A percentile compares a stretch with the other conserved stretches of the same genome.
phyloP scores from a whole-genome alignment of 2,113 vertebrate genomes.

The Atlantisia rogersi region DNA sequence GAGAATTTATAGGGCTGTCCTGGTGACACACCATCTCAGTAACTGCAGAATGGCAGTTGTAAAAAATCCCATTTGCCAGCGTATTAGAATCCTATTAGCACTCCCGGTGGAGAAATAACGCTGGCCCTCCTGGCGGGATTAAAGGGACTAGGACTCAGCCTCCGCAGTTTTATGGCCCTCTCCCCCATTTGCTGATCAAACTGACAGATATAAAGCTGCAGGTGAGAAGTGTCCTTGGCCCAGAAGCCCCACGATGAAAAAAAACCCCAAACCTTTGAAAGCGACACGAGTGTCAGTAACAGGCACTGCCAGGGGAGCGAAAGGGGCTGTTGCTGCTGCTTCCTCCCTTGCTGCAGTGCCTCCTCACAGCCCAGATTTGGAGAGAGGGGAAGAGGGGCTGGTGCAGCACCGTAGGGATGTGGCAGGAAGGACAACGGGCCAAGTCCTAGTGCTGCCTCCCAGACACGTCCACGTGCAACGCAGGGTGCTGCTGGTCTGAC shows the following conservation, averaged over 20 bases:
- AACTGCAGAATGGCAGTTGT: conserved; percentile 79
- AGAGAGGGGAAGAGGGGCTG: too few relatives aligned
- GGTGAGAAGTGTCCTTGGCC: conserved; percentile 75
- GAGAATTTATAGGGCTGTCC: conserved; percentile 76
- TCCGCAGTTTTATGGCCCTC: conserved; percentile 68
- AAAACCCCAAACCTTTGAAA: not conserved
- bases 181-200: conserved; percentile 66
- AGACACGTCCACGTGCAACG: accelerated
- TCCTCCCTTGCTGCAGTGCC: not conserved
- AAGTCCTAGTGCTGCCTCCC: too few relatives aligned
- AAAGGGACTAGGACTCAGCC: conserved; percentile 64
- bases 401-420: not conserved
- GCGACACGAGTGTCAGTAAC: not conserved
- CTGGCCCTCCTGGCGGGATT: conserved; percentile 73
- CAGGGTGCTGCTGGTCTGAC: accelerated
- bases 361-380: not conserved
- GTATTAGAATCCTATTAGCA: conserved; percentile 83
- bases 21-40: conserved; percentile 64
- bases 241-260: conserved; percentile 50
- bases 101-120: conserved; percentile 76
- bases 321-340: not conserved
- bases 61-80: conserved; percentile 84
- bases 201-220: conserved; percentile 74
- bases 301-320: not conserved
- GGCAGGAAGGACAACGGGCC: not conserved